Evolutionary conservation across 1,140 invertebrate species (phyloP).

Genomic region (Charaxes varanes): DNA sequence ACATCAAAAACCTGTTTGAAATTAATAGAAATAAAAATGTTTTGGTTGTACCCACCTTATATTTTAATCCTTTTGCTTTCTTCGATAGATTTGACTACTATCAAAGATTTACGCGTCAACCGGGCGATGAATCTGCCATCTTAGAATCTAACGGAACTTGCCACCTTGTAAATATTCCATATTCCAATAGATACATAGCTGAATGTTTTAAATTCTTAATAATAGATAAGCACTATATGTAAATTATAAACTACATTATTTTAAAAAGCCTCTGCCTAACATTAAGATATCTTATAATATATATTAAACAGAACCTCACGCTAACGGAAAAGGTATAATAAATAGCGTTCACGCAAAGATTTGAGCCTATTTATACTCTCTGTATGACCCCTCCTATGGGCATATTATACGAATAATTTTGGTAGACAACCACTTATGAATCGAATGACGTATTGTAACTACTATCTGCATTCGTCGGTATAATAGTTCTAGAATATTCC

Average conservation of each 20-base stretch:
- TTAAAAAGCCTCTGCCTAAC: slow-evolving; percentile 4
- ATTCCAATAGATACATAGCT: slow-evolving; percentile 9
- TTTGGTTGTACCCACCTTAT: slow-evolving; percentile 39
- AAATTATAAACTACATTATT: slow-evolving; percentile 9
- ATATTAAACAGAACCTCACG: slow-evolving; percentile 30
- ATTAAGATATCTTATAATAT: slow-evolving; percentile 25
- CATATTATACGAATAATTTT: slow-evolving; percentile 21
- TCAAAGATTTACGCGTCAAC: slow-evolving; percentile 28
- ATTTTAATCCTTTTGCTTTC: slow-evolving; percentile 29
- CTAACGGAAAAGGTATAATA: slow-evolving; percentile 35
- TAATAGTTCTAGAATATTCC: slow-evolving; percentile 50
- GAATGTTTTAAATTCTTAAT: too few species aligned
- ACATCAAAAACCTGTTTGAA: neutral
- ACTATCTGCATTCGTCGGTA: slow-evolving; percentile 15
- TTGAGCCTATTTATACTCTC: slow-evolving; percentile 32
- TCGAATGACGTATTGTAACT: neutral
- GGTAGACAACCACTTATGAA: slow-evolving; percentile 3
- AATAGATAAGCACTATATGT: slow-evolving; percentile 1
- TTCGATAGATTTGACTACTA: slow-evolving; percentile 11
- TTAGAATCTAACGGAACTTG: slow-evolving; percentile 28
- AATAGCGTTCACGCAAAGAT: slow-evolving; percentile 4
- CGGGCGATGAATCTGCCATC: slow-evolving; percentile 53
- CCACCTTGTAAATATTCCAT: slow-evolving; percentile 8
- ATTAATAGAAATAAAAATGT: neutral
- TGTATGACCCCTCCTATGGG: slow-evolving; percentile 12